Evolutionary conservation across 2,113 vertebrate species (phyloP).

Genomic region (Hemichromis elongatus): DNA sequence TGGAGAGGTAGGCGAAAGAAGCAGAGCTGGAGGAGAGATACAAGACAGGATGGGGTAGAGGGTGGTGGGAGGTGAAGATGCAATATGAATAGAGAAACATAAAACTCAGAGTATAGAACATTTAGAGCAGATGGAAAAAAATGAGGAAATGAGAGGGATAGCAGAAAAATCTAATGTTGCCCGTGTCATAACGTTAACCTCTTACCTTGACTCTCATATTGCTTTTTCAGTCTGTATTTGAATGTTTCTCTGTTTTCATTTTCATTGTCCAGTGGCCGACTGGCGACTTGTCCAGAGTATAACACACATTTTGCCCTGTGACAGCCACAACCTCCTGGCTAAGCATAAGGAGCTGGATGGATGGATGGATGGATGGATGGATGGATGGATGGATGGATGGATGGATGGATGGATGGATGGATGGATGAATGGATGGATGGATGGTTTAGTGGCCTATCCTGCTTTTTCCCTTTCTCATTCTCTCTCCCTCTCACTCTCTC

Average conservation of each 20-base stretch:
- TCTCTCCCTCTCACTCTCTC: not conserved
- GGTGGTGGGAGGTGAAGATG: slow-evolving; percentile 24
- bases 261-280: slow-evolving; percentile 18
- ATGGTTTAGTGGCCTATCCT: slow-evolving; percentile 26
- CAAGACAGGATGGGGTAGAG: slow-evolving; percentile 1
- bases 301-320: not conserved
- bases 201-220: not conserved
- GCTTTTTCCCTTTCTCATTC: not conserved
- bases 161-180: slow-evolving; percentile 23
- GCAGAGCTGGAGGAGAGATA: slow-evolving; percentile 38
- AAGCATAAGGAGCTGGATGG: not conserved
- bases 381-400: not conserved
- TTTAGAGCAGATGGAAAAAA: slow-evolving; percentile 24
- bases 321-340: not conserved
- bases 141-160: slow-evolving; percentile 39
- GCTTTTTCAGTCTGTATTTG: slow-evolving; percentile 30
- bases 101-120: not conserved
- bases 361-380: not conserved
- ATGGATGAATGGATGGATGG: not conserved
- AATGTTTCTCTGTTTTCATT: slow-evolving; percentile 40
- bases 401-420: not conserved
- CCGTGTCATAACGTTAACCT: slow-evolving; percentile 10
- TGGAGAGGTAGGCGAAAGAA: not conserved
- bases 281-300: not conserved
- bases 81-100: slow-evolving; percentile 34